Evolutionary conservation across 2,888 invertebrate genomes (phyloP).

Genomic region (Drosophila mayaguana): DNA sequence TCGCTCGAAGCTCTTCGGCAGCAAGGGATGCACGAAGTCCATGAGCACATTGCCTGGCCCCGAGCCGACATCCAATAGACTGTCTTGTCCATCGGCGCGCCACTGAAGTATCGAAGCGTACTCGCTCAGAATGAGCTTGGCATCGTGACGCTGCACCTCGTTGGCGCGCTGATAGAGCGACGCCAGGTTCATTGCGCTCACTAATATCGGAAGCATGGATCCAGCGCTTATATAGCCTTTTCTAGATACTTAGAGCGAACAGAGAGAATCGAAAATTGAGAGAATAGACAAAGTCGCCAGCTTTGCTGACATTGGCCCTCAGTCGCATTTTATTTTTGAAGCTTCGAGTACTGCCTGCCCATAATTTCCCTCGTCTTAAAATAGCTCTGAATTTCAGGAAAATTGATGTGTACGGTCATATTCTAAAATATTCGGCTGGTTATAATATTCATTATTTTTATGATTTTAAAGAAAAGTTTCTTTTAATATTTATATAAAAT

Average conservation of each 20-base stretch:
- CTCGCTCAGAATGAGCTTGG: constrained; percentile 88
- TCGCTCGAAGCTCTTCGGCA: constrained; percentile 86
- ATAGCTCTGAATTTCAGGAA: not conserved
- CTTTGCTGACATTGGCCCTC: constrained; percentile 31
- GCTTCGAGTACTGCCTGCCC: constrained; percentile 28
- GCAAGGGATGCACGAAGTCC: constrained; percentile 87
- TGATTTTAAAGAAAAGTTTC: too few relatives aligned
- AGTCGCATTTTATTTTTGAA: constrained; percentile 62
- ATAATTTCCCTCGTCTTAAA: not conserved
- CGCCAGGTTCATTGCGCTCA: constrained; percentile 87
- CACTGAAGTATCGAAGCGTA: constrained; percentile 87
- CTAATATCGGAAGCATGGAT: constrained; percentile 44
- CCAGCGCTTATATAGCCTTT: constrained; percentile 58
- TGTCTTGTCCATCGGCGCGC: constrained; percentile 86
- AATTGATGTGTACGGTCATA: not conserved
- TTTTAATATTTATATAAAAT: not conserved
- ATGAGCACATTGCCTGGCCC: constrained; percentile 90
- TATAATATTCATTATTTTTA: not conserved
- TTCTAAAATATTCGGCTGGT: not conserved
- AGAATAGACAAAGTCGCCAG: constrained; percentile 14
- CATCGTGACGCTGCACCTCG: constrained; percentile 89
- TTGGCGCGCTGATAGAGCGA: constrained; percentile 89
- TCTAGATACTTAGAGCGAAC: constrained; percentile 14
- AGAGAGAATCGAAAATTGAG: not conserved
- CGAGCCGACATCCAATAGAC: constrained; percentile 90